These are phyloP conservation scores for Drosophila antonietae DNA, from an alignment of 2,888 invertebrate species.

Conservation along the genomic window DNA sequence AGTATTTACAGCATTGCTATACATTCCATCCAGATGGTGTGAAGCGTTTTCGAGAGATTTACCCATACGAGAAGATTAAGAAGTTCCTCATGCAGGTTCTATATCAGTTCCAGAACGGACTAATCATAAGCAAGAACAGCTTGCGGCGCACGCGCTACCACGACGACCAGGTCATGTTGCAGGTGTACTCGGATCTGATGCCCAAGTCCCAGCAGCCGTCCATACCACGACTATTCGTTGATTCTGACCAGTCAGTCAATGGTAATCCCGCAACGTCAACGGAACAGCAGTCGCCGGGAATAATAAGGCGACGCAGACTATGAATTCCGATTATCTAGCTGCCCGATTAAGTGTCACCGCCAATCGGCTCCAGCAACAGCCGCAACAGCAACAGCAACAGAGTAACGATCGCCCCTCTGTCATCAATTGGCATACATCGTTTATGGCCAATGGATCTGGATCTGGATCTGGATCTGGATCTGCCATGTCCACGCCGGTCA, in stretches of 20 bases:
- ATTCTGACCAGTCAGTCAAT: background rate
- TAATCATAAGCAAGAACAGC: slow-evolving; percentile 76
- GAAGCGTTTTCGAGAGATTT: slow-evolving; percentile 54
- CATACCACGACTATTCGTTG: slow-evolving; percentile 72
- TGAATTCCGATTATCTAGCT: slow-evolving; percentile 21
- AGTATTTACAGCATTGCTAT: slow-evolving; percentile 80
- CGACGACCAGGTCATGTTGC: slow-evolving; percentile 47
- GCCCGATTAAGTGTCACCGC: background rate
- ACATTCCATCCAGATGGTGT: slow-evolving; percentile 59
- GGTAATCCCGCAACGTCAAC: background rate
- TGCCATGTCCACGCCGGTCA: too few relatives aligned
- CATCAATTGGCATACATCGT: slow-evolving; percentile 17
- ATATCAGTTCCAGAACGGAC: slow-evolving; percentile 80
- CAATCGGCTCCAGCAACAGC: too few relatives aligned
- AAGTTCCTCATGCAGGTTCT: slow-evolving; percentile 69
- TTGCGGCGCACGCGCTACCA: slow-evolving; percentile 62
- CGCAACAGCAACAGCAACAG: too few relatives aligned
- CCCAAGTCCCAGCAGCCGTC: slow-evolving; percentile 71
- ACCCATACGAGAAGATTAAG: slow-evolving; percentile 53
- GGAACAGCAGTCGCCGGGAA: background rate
- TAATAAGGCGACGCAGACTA: slow-evolving; percentile 38
- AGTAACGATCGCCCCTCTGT: background rate
- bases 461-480: too few relatives aligned
- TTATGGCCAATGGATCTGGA: background rate
- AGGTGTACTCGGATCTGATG: slow-evolving; percentile 70